Percentiles rank a stretch among this genome's conserved stretches.
Evolutionary conservation across 2,888 invertebrate species (phyloP).

Genomic region (Opisthograptis luteolata): DNA sequence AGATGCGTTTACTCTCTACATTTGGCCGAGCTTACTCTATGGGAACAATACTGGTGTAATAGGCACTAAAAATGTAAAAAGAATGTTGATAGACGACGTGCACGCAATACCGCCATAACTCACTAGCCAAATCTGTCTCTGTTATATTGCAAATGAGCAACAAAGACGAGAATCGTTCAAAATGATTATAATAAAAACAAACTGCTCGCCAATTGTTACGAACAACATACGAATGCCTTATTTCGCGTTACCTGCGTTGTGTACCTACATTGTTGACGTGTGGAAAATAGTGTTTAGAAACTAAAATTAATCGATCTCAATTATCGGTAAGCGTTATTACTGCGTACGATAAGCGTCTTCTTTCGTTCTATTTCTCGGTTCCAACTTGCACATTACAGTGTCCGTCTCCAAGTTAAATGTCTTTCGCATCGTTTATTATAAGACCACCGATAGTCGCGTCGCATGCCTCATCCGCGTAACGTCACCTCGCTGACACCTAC

Average conservation of each 20-base stretch:
- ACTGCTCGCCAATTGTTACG: slow-evolving; percentile 58
- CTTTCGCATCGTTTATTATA: slow-evolving; percentile 17
- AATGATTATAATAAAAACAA: slow-evolving; percentile 34
- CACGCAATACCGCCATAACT: slow-evolving; percentile 53
- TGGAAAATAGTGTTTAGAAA: slow-evolving; percentile 73
- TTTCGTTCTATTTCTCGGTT: slow-evolving; percentile 41
- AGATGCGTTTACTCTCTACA: slow-evolving; percentile 46
- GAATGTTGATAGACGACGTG: slow-evolving; percentile 53
- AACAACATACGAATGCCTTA: slow-evolving; percentile 75
- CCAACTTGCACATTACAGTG: slow-evolving; percentile 39
- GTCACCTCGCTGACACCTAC: slow-evolving; percentile 13
- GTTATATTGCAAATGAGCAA: slow-evolving; percentile 33
- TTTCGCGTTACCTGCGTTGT: slow-evolving; percentile 78
- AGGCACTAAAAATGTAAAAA: slow-evolving; percentile 39
- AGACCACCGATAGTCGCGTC: slow-evolving; percentile 4
- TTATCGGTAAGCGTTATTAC: slow-evolving; percentile 76
- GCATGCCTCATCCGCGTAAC: not conserved
- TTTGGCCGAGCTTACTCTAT: slow-evolving; percentile 79
- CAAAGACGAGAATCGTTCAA: slow-evolving; percentile 32
- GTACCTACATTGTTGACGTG: slow-evolving; percentile 75
- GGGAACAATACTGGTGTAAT: slow-evolving; percentile 79
- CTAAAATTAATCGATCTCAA: slow-evolving; percentile 81
- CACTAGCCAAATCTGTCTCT: slow-evolving; percentile 53
- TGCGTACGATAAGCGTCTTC: slow-evolving; percentile 61
- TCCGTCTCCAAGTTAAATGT: slow-evolving; percentile 49